Evolutionary conservation across 1,140 invertebrate species (phyloP).

Genomic region (Apis florea): DNA sequence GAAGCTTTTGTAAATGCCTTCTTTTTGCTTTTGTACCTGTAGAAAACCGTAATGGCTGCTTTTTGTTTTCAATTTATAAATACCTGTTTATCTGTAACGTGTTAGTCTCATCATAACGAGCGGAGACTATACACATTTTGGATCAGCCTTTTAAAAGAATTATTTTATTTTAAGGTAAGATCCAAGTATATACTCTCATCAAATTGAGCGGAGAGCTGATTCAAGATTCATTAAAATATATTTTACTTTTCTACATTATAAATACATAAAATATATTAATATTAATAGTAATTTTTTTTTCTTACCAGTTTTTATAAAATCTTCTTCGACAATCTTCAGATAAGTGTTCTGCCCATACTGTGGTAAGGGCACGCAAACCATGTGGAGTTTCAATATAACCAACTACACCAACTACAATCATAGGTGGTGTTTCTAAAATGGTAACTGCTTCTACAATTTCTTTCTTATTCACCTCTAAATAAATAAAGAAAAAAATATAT

Average conservation of each 20-base stretch:
- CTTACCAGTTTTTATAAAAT: slow-evolving; percentile 99
- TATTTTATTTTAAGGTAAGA: slow-evolving; percentile 49
- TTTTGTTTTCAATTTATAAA: not conserved
- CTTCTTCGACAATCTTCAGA: slow-evolving; percentile 98
- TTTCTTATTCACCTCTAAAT: slow-evolving; percentile 98
- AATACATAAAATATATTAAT: not conserved
- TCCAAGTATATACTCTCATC: slow-evolving; percentile 71
- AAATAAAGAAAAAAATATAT: slow-evolving; percentile 10
- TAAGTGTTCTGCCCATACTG: slow-evolving; percentile 99
- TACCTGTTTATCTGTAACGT: slow-evolving; percentile 58
- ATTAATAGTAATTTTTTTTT: not conserved
- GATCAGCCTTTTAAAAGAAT: slow-evolving; percentile 50
- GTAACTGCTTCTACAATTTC: slow-evolving; percentile 99
- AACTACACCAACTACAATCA: slow-evolving; percentile 98
- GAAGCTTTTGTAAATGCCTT: slow-evolving; percentile 99
- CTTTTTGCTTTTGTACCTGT: slow-evolving; percentile 99
- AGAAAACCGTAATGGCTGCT: slow-evolving; percentile 63
- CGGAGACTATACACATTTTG: slow-evolving; percentile 68
- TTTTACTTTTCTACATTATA: not conserved
- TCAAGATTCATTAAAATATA: slow-evolving; percentile 40
- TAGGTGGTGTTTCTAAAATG: slow-evolving; percentile 98
- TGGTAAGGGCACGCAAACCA: slow-evolving; percentile 95
- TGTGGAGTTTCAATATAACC: slow-evolving; percentile 99
- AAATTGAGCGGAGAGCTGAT: slow-evolving; percentile 73
- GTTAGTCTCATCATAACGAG: slow-evolving; percentile 71